Percentiles rank a stretch among this genome's conserved stretches.
Conservation (phyloP, 2,888 invertebrate species). For the Julus scandinavius region DNA sequence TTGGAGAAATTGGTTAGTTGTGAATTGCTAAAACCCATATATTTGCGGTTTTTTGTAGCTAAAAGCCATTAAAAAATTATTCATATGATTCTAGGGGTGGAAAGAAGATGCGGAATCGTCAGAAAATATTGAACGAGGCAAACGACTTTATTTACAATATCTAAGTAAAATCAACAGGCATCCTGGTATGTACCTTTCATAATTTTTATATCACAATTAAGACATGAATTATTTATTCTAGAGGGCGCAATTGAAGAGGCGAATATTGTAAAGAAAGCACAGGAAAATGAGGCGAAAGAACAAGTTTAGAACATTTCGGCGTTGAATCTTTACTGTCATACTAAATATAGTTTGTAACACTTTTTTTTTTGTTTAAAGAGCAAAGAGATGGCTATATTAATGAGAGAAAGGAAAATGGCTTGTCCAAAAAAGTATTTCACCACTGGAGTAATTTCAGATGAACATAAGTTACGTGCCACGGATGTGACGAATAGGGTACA, state of each 20-base stretch:
- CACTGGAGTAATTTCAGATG: constrained; percentile 47
- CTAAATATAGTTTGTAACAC: constrained; percentile 33
- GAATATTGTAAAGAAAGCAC: constrained; percentile 9
- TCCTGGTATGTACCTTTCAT: neutral
- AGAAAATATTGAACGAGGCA: constrained; percentile 44
- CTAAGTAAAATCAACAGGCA: constrained; percentile 49
- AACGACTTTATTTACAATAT: constrained; percentile 53
- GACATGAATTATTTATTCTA: neutral
- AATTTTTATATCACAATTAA: neutral
- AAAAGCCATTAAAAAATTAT: neutral
- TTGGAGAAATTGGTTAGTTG: constrained; percentile 58
- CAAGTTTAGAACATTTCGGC: neutral
- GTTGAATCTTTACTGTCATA: neutral
- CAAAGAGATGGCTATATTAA: constrained; percentile 50
- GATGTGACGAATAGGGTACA: constrained; percentile 53
- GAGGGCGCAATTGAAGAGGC: constrained; percentile 52
- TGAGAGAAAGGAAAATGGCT: constrained; percentile 53
- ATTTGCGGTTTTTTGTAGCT: neutral
- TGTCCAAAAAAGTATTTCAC: constrained; percentile 14
- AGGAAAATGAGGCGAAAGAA: constrained; percentile 48
- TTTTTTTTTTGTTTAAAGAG: constrained; percentile 49
- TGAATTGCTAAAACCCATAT: neutral
- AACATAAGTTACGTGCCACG: constrained; percentile 49
- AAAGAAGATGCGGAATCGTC: constrained; percentile 41
- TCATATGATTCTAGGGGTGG: constrained; percentile 47